A percentile compares a stretch with the other conserved stretches of the same genome.
These are phyloP conservation scores for Aspiorhynchus laticeps DNA, from an alignment of 2,113 vertebrate genomes.

Conservation along the genomic window DNA sequence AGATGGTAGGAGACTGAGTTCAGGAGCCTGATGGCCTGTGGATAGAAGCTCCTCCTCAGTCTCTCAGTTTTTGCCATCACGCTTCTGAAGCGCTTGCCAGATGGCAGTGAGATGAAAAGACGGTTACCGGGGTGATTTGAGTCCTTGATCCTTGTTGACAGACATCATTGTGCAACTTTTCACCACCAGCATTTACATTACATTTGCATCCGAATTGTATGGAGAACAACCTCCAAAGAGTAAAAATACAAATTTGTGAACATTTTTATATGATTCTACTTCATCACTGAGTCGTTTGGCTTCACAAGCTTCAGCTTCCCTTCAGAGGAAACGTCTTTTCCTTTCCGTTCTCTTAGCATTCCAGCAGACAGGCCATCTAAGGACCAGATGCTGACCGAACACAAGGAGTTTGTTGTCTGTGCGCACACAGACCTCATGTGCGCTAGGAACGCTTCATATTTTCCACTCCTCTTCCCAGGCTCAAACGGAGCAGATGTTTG, in stretches of 20 bases:
- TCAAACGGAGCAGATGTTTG: conserved; percentile 36
- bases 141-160: too few species aligned
- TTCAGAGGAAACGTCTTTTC: conserved; percentile 15
- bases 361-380: conserved; percentile 8
- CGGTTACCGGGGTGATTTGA: too few species aligned
- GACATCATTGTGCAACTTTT: not conserved
- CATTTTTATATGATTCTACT: not conserved
- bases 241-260: not conserved
- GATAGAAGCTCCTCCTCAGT: too few species aligned
- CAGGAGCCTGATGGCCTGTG: too few species aligned
- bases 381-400: conserved; percentile 21
- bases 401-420: conserved; percentile 7
- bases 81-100: too few species aligned
- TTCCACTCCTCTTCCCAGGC: conserved; percentile 6
- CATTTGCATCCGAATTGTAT: not conserved
- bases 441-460: not conserved
- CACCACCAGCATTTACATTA: not conserved
- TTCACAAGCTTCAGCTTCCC: not conserved
- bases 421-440: not conserved
- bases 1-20: too few species aligned
- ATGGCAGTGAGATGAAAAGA: too few species aligned
- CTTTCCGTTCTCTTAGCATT: conserved; percentile 24
- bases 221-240: not conserved
- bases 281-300: not conserved
- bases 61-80: too few species aligned